phyloP scores from a whole-genome alignment of 2,113 vertebrate species.

The Stomatorhinus ivindoensis region DNA sequence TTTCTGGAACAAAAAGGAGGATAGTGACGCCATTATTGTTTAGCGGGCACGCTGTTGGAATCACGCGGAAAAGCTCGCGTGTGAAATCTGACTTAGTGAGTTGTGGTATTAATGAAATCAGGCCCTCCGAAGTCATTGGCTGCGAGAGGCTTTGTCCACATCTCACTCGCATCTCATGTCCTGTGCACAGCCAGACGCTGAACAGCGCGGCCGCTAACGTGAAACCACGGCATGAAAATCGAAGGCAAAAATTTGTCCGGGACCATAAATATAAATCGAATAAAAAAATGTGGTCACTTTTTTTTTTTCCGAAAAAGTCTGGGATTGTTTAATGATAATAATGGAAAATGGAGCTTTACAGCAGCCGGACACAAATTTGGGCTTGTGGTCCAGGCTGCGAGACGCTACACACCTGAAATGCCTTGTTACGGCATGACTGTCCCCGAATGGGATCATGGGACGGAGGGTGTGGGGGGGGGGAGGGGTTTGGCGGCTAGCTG shows the following conservation, averaged over 20 bases:
- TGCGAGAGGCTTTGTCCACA: background rate
- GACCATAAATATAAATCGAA: background rate
- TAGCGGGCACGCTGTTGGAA: background rate
- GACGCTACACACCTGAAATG: background rate
- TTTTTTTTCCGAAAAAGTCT: background rate
- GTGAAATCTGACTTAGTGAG: background rate
- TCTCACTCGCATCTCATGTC: background rate
- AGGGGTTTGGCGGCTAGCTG: background rate
- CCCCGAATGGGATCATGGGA: background rate
- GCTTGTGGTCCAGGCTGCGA: background rate
- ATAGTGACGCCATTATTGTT: background rate
- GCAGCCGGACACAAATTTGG: background rate
- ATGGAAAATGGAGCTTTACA: background rate
- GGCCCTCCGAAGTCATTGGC: background rate
- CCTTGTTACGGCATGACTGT: background rate
- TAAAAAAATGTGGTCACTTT: background rate
- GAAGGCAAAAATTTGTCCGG: background rate
- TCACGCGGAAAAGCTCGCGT: background rate
- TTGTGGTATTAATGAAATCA: background rate
- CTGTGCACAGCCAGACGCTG: background rate
- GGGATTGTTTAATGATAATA: background rate
- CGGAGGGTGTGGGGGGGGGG: background rate
- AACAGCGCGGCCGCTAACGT: background rate
- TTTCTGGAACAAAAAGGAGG: background rate
- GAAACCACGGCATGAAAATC: background rate